These are phyloP conservation scores for Caiman crocodilus DNA, from an alignment of 2,797 vertebrate genomes.

Conservation along the genomic window DNA sequence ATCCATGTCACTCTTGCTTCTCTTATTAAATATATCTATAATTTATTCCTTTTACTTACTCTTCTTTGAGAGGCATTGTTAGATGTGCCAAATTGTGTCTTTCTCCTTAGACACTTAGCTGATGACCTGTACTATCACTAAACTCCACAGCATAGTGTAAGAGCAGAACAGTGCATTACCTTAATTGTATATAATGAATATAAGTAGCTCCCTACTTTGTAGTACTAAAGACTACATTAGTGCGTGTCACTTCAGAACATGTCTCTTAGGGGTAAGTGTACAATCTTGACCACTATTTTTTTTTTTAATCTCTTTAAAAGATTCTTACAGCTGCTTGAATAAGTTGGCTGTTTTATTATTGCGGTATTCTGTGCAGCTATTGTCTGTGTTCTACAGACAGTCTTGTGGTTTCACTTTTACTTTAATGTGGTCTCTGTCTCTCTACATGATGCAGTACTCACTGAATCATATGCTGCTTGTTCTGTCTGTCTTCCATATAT, in stretches of 20 bases:
- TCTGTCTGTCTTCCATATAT: accelerated
- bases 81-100: background rate
- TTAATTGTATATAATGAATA: background rate
- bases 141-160: slow-evolving; percentile 5
- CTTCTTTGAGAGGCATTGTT: background rate
- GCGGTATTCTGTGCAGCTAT: background rate
- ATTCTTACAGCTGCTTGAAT: background rate
- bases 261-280: background rate
- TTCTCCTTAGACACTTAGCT: background rate
- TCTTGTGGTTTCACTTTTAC: accelerated
- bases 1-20: background rate
- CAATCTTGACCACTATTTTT: background rate
- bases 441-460: background rate
- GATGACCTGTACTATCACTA: background rate
- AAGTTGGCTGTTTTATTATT: background rate
- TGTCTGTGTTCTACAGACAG: accelerated
- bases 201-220: background rate
- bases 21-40: background rate
- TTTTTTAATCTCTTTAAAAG: background rate
- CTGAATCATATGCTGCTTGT: accelerated
- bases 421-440: accelerated
- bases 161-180: background rate
- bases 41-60: background rate
- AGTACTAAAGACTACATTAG: background rate
- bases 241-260: background rate